Base-by-base conservation (phyloP, 2,113 vertebrate species). In the Charadrius vociferus region DNA sequence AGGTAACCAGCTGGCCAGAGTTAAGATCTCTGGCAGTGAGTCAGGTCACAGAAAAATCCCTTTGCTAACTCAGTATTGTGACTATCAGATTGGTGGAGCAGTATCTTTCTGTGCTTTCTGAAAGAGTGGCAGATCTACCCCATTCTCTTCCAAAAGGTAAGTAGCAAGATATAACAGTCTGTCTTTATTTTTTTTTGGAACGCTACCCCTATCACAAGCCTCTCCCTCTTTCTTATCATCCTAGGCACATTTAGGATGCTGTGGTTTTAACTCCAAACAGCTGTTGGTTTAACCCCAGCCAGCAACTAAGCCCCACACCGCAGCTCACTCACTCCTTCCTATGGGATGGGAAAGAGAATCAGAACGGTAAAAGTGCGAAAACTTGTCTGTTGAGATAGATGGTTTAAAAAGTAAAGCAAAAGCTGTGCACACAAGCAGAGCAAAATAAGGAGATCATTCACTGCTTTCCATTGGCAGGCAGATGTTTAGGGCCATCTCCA, bases 261-360 rank as follows among this genome's bases (percentile, higher is more conserved):
- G 19, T 8, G 8, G 6, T 52, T 68, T 47, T 67, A 67, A 81
- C 16, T 36, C n/a, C 29, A 78, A 26, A 34, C 59, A 63, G 47
- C 21, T 32, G 50, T 30, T 34, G 16, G 30, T 41, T 56, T 43
- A 56, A 56, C 10, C 8, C 29, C 26, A 62, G 29, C 56, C 56
- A 61, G 56, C 27, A 49, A 45, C 21, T 32, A 41, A 65, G 9
- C 12, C 36, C 47, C 22, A 63, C 36, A 15, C 6, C 32, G n/a
- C 12, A 43, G 3, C 73, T 75, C 7, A 2, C 7, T 79, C 36
- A 8, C 36, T 52, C 3, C 0, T 6, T 1, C 1, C 19, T 14
- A 30, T 10, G 30, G 30, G 49, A 36, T 53, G 34, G 5, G 39
- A 30, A 70, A 74, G 22, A 45, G 6, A 36, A 53, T 36, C 34